Conservation (phyloP, 2,797 vertebrate genomes). For the Micropoecilia bifurca region DNA sequence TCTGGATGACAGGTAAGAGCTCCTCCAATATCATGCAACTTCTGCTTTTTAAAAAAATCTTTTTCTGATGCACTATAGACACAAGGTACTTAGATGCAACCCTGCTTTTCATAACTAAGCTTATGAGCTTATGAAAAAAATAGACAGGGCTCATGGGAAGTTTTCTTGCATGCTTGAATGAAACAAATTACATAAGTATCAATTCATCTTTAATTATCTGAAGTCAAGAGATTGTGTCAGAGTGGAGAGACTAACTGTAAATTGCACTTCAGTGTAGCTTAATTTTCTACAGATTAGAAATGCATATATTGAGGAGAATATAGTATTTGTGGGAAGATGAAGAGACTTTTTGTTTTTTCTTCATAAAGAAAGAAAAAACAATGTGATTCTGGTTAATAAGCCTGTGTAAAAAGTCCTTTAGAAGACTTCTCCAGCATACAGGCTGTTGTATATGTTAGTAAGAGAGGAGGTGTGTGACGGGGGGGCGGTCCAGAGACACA, state of each 20-base stretch:
- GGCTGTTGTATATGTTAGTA: conserved; percentile 73
- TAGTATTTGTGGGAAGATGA: not conserved
- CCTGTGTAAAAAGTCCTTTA: conserved; percentile 35
- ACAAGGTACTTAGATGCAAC: not conserved
- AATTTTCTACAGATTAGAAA: conserved; percentile 2
- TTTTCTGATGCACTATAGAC: conserved; percentile 10
- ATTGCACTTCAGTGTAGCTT: not conserved
- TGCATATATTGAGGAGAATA: not conserved
- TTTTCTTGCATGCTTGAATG: not conserved
- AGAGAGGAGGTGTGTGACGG: conserved; percentile 49
- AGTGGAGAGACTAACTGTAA: not conserved
- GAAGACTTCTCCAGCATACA: conserved; percentile 47
- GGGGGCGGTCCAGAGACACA: conserved; percentile 65
- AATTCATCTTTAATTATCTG: conserved; percentile 13
- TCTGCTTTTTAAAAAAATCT: not conserved
- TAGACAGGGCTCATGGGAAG: not conserved
- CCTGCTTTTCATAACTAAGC: not conserved
- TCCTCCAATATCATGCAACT: conserved; percentile 11
- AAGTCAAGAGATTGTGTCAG: conserved; percentile 40
- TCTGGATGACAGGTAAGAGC: conserved; percentile 88
- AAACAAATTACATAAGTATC: not conserved
- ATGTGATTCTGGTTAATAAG: conserved; percentile 15
- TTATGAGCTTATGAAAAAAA: not conserved
- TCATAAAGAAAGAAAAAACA: conserved; percentile 10
- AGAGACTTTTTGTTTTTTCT: not conserved